phyloP scores from a whole-genome alignment of 1,140 invertebrate species.

The Drosophila seguyi region DNA sequence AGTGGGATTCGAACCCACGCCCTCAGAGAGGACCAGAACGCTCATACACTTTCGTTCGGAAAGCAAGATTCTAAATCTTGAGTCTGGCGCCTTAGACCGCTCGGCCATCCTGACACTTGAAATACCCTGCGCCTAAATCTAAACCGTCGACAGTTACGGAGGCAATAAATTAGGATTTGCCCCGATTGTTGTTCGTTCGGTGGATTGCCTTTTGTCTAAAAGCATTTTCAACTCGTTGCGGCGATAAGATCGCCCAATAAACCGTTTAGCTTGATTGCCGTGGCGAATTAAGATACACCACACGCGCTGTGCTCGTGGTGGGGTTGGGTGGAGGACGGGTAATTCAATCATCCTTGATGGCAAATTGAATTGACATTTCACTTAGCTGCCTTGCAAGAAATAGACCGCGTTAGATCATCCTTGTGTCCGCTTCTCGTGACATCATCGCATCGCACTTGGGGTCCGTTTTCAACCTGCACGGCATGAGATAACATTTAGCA shows the following conservation, averaged over 20 bases:
- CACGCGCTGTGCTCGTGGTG: constrained; percentile 12
- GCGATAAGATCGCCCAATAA: constrained; percentile 53
- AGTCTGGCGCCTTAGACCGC: constrained; percentile 91
- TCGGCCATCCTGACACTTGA: constrained; percentile 88
- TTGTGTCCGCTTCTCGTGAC: constrained; percentile 56
- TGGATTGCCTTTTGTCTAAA: constrained; percentile 25
- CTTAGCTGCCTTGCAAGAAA: constrained; percentile 30
- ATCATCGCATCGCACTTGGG: constrained; percentile 53
- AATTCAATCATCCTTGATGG: constrained; percentile 57
- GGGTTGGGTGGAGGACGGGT: constrained; percentile 18
- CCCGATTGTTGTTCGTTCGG: not conserved
- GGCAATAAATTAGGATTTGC: constrained; percentile 23
- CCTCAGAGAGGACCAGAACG: constrained; percentile 93
- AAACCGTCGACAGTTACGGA: constrained; percentile 1
- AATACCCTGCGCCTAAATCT: not conserved
- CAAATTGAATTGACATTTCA: constrained; percentile 60
- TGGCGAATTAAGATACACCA: constrained; percentile 43
- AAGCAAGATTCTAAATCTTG: constrained; percentile 85
- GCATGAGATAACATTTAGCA: constrained; percentile 56
- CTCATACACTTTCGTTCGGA: constrained; percentile 79
- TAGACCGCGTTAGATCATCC: constrained; percentile 71
- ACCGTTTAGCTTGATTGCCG: constrained; percentile 58
- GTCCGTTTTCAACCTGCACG: constrained; percentile 56
- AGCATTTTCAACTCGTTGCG: constrained; percentile 39
- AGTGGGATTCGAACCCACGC: constrained; percentile 95